phyloP scores from a whole-genome alignment of 1,140 invertebrate genomes.

The Lepidurus arcticus region DNA sequence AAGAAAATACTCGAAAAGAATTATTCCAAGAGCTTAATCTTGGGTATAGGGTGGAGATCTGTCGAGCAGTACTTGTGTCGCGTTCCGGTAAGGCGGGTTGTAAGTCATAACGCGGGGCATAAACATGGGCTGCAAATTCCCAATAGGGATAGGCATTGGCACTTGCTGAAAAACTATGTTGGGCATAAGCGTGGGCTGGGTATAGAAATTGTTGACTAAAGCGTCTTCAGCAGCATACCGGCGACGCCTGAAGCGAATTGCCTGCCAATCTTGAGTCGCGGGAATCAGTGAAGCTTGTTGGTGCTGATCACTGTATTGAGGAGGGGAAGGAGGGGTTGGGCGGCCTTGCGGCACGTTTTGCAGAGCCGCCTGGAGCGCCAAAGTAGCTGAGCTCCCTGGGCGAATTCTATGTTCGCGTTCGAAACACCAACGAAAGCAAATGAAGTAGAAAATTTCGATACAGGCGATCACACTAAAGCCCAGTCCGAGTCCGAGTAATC shows the following conservation, averaged over 20 bases:
- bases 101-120: not conserved
- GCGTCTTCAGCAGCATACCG: not conserved
- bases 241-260: not conserved
- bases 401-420: not conserved
- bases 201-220: not conserved
- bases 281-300: not conserved
- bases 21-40: no score
- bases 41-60: no score
- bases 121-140: not conserved
- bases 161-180: not conserved
- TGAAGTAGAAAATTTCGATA: constrained; percentile 32
- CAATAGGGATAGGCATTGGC: not conserved
- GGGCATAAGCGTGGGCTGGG: not conserved
- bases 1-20: no score
- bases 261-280: not conserved
- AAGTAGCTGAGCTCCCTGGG: not conserved
- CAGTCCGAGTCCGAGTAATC: constrained; percentile 31
- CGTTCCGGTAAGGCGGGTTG: not conserved
- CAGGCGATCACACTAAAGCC: constrained; percentile 32
- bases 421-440: constrained; percentile 31
- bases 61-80: no score
- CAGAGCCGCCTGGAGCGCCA: constrained; percentile 1
- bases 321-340: not conserved
- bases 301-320: not conserved
- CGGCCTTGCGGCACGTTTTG: not conserved